Evolutionary conservation across 2,797 vertebrate genomes (phyloP), one percentile per base, ranked within the genome.

Genomic region (Megalops cyprinoides): DNA sequence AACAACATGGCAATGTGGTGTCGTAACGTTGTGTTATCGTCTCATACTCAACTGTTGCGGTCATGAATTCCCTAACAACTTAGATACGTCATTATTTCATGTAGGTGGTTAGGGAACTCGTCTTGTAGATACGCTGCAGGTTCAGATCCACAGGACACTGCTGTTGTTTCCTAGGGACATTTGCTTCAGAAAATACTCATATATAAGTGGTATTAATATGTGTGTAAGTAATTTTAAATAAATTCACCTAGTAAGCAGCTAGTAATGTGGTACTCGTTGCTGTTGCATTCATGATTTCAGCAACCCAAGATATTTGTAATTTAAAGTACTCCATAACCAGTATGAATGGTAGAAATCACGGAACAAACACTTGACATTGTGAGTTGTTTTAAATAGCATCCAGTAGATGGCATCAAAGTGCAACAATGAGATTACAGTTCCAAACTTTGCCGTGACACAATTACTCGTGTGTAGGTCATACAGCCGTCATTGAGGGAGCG

Each of bases 391-490:
- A 42, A n/a, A n/a, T 1, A 37, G 44, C 3, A 15, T 53, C 58
- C 77, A 79, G 60, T 62, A 79, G 77, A 79, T 58, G 77, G 34
- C 28, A n/a, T 4, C 5, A 39, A 37, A 69, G 46, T 28, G 20
- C 23, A 51, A 69, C 18, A 23, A 71, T 23, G 23, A 44, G 34
- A 71, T 9, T 44, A 10, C 14, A 3, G 31, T 25, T 71, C 48
- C 28, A 15, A 6, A 69, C 34, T 37, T 3, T 42, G n/a, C n/a
- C 4, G 67, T 67, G 2, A 23, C 6, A n/a, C 9, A 42, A 69
- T 69, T 9, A 69, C 37, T 39, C 42, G 34, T 0, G 25, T 12
- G 14, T 31, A 31, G 1, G 8, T 60, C 0, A 14, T 42, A 8
- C 34, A 39, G 15, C 37, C n/a, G 0, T 69, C 2, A 20, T 34